Base-by-base conservation (phyloP, 1,140 invertebrate species). In the Drosophila persimilis region DNA sequence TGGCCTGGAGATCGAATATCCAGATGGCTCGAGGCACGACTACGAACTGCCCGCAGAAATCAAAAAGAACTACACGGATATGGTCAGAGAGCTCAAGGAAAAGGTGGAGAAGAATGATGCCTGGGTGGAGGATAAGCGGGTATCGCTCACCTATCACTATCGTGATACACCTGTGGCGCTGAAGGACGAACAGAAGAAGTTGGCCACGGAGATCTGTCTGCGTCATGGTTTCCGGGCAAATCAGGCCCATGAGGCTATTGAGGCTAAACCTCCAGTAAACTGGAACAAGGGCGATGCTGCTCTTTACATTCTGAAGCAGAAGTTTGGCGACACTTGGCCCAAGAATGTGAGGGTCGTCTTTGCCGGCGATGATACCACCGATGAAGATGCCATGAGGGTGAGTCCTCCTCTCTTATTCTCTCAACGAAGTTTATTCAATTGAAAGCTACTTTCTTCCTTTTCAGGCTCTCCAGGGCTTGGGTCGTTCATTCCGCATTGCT, bases 91-190 rank as follows among this genome's bases (percentile, higher is more conserved):
- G 6, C 91, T 98, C 26, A 95, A 96, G 85, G 95, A 97, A 79
- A 95, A 96, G 91, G 93, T 97, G 15, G 96, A 96, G 80, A 94
- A 92, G 72, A 95, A 97, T 73, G 96, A 96, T 15, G 97, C 96
- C 0, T 98, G 97, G 97, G 96, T 97, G 1, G 97, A 98, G 89
- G 97, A 97, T 88, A 98, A 98, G 92, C 95, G 95, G 9, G 95
- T 96, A 0, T 92, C 97, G 0, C 91, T 98, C n/a, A 97, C 97
- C 6, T 97, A 96, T 92, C 97, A 98, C 86, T 98, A 96, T 92
- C 93, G 96, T 3, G 96, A 97, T 88, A 95, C 95, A 0, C 95
- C 95, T 0, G 76, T 93, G 15, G 93, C 94, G 24, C 88, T 94
- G 41, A 93, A 95, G 55, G 91, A 93, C 0, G 91, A 92, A 4